Base-by-base conservation (phyloP, 1,140 invertebrate species). In the Pomacea maculata region DNA sequence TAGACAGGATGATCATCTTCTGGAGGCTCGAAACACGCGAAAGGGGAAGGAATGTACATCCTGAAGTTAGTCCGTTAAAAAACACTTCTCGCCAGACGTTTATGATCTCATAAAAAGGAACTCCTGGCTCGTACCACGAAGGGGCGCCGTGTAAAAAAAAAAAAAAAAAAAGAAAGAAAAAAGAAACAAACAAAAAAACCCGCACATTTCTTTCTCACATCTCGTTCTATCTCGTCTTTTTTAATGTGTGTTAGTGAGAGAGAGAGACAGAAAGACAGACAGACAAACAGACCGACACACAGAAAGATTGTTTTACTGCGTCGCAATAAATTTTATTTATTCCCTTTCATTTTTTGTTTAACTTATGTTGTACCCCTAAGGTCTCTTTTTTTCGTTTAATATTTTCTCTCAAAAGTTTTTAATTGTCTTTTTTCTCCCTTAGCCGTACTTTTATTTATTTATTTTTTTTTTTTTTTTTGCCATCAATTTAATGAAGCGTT, bases 201-300 rank as follows among this genome's bases (percentile, higher is more conserved):
- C 25, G 0, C 25, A 25, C 25, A 25, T 25, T 25, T 15, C 25
- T 10, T 7, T 34, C 17, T 34, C 68, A 71, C 25, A 71, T n/a
- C 14, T 45, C 2, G 34, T 45, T 45, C 6, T 45, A 45, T 45
- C 34, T 4, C 34, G 34, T 45, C 34, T 45, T 45, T 6, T 71
- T 4, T 45, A 6, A 25, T 52, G 71, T 52, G 71, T 52, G 71
- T 52, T 29, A 72, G 71, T 52, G 71, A 34, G 71, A 72, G 71
- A 34, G 71, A 72, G 71, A 34, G 71, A 72, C 45, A 72, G 71
- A 72, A 29, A 72, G 71, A 34, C 17, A 72, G 71, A 72, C 11
- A 72, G 71, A 45, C 34, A 10, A 3, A 72, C 34, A 34, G 71
- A 72, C 17, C 4, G 29, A 34, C 12, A 34, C 34, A 45, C 7